Evolutionary conservation across 2,113 vertebrate species (phyloP).

Genomic region (Alligator mississippiensis): DNA sequence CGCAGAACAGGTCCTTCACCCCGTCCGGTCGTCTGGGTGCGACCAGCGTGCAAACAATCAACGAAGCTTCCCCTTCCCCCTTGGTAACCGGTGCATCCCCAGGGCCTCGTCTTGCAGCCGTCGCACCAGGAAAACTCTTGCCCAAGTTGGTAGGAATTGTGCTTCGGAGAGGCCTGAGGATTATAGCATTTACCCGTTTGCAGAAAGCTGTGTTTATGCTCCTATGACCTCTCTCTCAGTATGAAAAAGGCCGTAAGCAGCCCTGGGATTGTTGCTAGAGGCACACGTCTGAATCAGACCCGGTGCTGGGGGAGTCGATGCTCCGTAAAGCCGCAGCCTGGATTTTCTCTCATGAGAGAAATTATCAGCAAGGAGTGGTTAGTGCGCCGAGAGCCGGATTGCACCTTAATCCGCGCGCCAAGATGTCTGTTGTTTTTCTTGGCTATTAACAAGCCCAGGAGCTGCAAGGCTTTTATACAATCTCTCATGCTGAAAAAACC

Average conservation of each 20-base stretch:
- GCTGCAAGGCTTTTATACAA: not conserved
- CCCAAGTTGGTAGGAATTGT: not conserved
- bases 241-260: not conserved
- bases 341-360: constrained; percentile 9
- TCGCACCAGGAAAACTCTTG: not conserved
- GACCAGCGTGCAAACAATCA: not conserved
- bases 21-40: not conserved
- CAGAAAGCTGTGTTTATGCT: not conserved
- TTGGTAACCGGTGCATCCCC: not conserved
- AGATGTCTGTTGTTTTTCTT: not conserved
- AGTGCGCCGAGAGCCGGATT: constrained; percentile 3
- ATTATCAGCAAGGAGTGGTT: constrained; percentile 39
- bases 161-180: not conserved
- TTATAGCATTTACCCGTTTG: constrained; percentile 24
- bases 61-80: not conserved
- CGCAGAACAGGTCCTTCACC: not conserved
- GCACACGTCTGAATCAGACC: not conserved
- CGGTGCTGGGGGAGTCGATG: not conserved
- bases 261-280: not conserved
- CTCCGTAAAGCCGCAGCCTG: not conserved
- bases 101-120: not conserved
- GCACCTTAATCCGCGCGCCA: constrained; percentile 8
- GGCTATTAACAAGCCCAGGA: constrained; percentile 9
- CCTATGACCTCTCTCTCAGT: not conserved
- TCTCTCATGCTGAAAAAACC: not conserved